phyloP scores from a whole-genome alignment of 2,888 invertebrate species.

The Lithosia quadra region DNA sequence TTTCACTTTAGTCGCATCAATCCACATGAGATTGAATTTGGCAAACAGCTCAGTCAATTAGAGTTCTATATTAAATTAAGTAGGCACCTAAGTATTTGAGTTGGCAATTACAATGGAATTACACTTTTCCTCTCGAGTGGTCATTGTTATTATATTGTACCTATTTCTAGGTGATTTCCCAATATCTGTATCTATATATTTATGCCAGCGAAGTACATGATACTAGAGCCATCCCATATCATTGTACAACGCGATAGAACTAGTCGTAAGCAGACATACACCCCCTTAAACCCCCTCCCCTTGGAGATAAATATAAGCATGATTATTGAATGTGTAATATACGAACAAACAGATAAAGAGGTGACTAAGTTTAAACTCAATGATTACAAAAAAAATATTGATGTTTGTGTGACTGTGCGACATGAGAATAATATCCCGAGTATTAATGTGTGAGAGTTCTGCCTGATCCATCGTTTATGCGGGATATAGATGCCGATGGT shows the following conservation, averaged over 20 bases:
- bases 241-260: background rate
- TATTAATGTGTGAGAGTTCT: background rate
- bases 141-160: too few relatives aligned
- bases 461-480: background rate
- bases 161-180: too few relatives aligned
- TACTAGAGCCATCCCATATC: background rate
- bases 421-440: background rate
- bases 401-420: background rate
- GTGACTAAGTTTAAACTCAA: background rate
- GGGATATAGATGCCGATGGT: background rate
- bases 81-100: background rate
- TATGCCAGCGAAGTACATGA: background rate
- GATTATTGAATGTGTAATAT: background rate
- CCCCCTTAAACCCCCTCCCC: background rate
- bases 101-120: background rate
- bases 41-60: slow-evolving; percentile 35
- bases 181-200: too few relatives aligned
- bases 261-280: background rate
- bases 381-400: slow-evolving; percentile 3
- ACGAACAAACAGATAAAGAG: background rate
- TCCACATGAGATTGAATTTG: slow-evolving; percentile 37
- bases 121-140: too few relatives aligned
- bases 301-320: background rate
- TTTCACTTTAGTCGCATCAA: slow-evolving; percentile 25
- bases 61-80: slow-evolving; percentile 28